Evolutionary conservation across 1,140 invertebrate species (phyloP), one percentile per base, ranked within the genome.

Genomic region (Ceratosolen fusciceps): DNA sequence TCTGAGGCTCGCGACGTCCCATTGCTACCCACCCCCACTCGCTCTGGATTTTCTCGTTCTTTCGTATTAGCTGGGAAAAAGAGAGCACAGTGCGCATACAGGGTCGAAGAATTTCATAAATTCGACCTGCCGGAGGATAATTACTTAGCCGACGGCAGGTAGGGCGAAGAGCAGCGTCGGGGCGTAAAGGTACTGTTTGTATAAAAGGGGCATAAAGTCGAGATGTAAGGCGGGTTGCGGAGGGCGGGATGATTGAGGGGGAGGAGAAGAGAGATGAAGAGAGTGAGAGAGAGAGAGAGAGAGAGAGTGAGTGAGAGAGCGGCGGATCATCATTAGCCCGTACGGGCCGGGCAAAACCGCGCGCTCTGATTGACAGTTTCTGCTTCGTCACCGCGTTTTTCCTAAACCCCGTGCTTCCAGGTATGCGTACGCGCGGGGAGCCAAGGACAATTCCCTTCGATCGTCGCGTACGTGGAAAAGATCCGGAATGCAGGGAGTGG

Each of bases 261-360:
- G 49, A 8, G 10, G 12, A 16, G 49, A 19, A 19, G 10, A 52
- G 10, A 19, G 49, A 19, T 52, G 19, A 3, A 19, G 49, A 3
- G 49, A 21, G 9, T 52, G 19, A 3, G 10, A 19, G 49, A 8
- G 49, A 52, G 43, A 7, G n/a, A 21, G n/a, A 58, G 16, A 12
- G n/a, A 58, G n/a, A n/a, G n/a, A n/a, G n/a, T 58, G n/a, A 58
- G 29, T 26, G 39, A 24, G 19, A 2, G 9, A 86, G 83, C 85
- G 86, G 86, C 86, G 86, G 86, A 87, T 88, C 87, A 87, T 88
- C 87, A 87, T 88, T 88, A 88, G 85, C 84, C 84, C 83, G 86
- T 47, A 9, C 29, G 16, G 83, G 82, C 77, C 83, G 67, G 75
- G 82, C 85, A 87, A 87, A 88, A 87, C 86, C 85, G 77, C 37